These are phyloP conservation scores for Diplosoma virens DNA, from an alignment of 23 tunicate species.

Conservation along the genomic window DNA sequence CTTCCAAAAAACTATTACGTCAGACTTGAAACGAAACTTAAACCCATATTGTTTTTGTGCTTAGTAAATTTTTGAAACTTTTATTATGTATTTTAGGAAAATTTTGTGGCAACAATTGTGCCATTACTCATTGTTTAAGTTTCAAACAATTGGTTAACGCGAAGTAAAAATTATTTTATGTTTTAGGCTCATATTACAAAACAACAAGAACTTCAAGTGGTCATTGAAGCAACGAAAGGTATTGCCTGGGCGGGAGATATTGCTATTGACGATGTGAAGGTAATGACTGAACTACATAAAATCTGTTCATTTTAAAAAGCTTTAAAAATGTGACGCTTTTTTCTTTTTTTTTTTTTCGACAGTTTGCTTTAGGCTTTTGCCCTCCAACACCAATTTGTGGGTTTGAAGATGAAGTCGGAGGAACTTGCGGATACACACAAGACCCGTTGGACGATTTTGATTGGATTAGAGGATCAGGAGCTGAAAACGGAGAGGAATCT, in stretches of 20 bases:
- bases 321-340: too few relatives aligned
- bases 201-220: slow-evolving; percentile 71
- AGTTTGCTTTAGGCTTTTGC: slow-evolving; percentile 62
- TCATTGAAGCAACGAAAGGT: slow-evolving; percentile 88
- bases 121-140: too few relatives aligned
- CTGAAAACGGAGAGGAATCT: slow-evolving; percentile 28
- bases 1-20: too few relatives aligned
- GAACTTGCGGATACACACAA: slow-evolving; percentile 65
- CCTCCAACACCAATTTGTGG: slow-evolving; percentile 90
- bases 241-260: slow-evolving; percentile 93
- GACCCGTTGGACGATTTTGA: slow-evolving; percentile 65
- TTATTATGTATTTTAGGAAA: too few relatives aligned
- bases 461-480: slow-evolving; percentile 76
- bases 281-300: background rate
- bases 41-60: too few relatives aligned
- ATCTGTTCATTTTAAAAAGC: background rate
- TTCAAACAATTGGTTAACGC: too few relatives aligned
- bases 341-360: too few relatives aligned
- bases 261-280: slow-evolving; percentile 93
- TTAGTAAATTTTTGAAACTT: too few relatives aligned
- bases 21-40: too few relatives aligned
- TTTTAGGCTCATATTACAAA: slow-evolving; percentile 61
- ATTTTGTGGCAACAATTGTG: too few relatives aligned
- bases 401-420: slow-evolving; percentile 79
- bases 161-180: background rate